A percentile compares a stretch with the other conserved stretches of the same genome.
Evolutionary conservation across 35 echinoderm and acorn worm species (phyloP).

Genomic region (Strongylocentrotus purpuratus): DNA sequence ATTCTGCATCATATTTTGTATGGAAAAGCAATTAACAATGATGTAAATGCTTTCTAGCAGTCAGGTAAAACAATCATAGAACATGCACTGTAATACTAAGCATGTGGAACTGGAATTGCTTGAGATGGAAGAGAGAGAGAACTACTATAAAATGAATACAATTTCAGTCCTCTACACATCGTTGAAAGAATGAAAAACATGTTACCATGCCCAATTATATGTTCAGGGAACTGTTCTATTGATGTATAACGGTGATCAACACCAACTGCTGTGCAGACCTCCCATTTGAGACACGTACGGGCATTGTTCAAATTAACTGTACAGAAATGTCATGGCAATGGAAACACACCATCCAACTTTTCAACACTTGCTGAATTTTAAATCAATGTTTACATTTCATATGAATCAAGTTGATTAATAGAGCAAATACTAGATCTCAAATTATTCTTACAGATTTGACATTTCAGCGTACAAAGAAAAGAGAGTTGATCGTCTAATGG

Average conservation of each 20-base stretch:
- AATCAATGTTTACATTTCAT: neutral
- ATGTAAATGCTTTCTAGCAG: too few relatives aligned
- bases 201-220: neutral
- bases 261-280: neutral
- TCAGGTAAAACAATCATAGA: too few relatives aligned
- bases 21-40: too few relatives aligned
- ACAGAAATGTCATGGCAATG: neutral
- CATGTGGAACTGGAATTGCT: too few relatives aligned
- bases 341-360: neutral
- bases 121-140: too few relatives aligned
- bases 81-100: too few relatives aligned
- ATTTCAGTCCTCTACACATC: neutral
- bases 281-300: neutral
- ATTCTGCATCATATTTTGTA: too few relatives aligned
- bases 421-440: neutral
- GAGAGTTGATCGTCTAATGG: neutral
- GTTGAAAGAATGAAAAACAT: neutral
- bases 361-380: neutral
- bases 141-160: too few relatives aligned
- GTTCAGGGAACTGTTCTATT: neutral
- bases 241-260: neutral
- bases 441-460: constrained; percentile 9
- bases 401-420: neutral
- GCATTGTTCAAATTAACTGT: neutral
- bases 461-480: neutral